These are phyloP conservation scores for Acleris laterana DNA, from an alignment of 2,888 invertebrate species.

Conservation along the genomic window DNA sequence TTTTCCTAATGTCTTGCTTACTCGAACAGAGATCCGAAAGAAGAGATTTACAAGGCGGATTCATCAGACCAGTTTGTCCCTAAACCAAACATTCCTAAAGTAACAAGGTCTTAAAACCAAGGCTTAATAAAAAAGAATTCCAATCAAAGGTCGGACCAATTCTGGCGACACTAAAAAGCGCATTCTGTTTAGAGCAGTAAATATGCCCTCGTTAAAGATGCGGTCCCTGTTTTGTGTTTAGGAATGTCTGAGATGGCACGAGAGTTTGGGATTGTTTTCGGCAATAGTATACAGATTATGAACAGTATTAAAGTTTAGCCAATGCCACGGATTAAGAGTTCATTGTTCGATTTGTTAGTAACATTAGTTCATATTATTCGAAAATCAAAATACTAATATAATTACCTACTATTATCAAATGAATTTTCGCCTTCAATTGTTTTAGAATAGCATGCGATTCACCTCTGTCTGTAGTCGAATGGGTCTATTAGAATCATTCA, in stretches of 20 bases:
- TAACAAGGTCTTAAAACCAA: constrained; percentile 7
- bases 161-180: constrained; percentile 28
- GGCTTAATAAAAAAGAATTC: constrained; percentile 19
- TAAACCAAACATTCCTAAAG: constrained; percentile 12
- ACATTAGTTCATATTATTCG: no score
- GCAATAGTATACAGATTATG: constrained; percentile 26
- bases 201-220: constrained; percentile 56
- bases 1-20: no score
- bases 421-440: no score
- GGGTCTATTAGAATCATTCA: no score
- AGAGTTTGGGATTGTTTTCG: constrained; percentile 33
- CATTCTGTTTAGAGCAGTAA: constrained; percentile 44
- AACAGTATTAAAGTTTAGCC: background rate
- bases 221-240: constrained; percentile 55
- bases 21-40: no score
- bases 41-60: no score
- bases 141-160: constrained; percentile 34
- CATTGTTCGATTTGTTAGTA: no score
- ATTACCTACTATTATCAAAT: no score
- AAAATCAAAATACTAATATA: no score
- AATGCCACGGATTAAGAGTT: no score
- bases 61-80: background rate
- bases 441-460: no score
- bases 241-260: constrained; percentile 51
- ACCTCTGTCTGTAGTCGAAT: no score